Conservation (phyloP, 2,888 invertebrate species). For the Cerastis rubricosa region DNA sequence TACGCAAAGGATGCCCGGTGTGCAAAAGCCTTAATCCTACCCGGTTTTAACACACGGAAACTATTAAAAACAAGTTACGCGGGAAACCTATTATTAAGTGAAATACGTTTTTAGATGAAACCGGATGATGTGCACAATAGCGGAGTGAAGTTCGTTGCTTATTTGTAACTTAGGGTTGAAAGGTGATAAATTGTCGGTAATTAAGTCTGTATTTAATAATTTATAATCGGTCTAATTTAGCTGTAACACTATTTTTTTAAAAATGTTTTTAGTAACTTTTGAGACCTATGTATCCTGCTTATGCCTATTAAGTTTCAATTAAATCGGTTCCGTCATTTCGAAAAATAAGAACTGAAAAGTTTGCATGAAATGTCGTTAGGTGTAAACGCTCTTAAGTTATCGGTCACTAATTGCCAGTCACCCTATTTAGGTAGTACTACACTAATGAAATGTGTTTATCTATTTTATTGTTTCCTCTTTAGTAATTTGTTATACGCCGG, state of each 20-base stretch:
- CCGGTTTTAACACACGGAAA: constrained; percentile 8
- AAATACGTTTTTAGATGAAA: constrained; percentile 44
- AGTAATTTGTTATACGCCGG: background rate
- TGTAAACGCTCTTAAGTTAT: too few species aligned
- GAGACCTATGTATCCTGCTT: too few species aligned
- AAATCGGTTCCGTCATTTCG: too few species aligned
- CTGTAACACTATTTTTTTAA: too few species aligned
- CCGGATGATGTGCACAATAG: constrained; percentile 21
- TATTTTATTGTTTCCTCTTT: background rate
- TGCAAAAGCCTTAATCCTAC: background rate
- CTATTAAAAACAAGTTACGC: constrained; percentile 37
- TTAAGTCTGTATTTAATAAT: constrained; percentile 1
- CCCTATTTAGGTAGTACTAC: too few species aligned
- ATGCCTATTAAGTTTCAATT: too few species aligned
- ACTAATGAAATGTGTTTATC: background rate
- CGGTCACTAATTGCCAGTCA: too few species aligned
- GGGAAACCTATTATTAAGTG: constrained; percentile 24
- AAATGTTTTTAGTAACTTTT: too few species aligned
- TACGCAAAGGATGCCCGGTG: background rate
- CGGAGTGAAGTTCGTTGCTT: constrained; percentile 16
- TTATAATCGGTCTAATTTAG: too few species aligned
- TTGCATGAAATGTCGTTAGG: too few species aligned
- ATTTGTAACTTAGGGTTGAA: constrained; percentile 37
- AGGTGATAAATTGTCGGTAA: constrained; percentile 21
- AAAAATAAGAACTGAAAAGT: too few species aligned